Evolutionary conservation across 2,797 vertebrate species (phyloP).

Genomic region (Huso huso): DNA sequence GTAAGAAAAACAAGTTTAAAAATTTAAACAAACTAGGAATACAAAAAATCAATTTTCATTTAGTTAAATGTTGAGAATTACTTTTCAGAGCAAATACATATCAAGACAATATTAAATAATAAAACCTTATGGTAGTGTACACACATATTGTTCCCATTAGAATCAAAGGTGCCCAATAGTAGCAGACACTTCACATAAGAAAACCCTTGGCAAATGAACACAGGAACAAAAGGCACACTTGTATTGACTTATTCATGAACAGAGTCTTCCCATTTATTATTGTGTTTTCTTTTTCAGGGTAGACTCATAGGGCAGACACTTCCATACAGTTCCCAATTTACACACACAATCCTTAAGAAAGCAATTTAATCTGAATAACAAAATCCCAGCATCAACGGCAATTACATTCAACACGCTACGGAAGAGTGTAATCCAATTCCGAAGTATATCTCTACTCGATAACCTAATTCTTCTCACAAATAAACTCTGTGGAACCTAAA

Average conservation of each 20-base stretch:
- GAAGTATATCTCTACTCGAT: neutral
- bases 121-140: too few relatives aligned
- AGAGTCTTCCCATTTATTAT: neutral
- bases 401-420: conserved; percentile 1
- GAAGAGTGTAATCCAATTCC: neutral
- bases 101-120: too few relatives aligned
- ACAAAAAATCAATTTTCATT: too few relatives aligned
- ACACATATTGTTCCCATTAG: too few relatives aligned
- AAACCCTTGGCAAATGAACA: neutral
- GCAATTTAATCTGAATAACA: conserved; percentile 5
- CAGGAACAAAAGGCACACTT: neutral
- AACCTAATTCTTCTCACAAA: neutral
- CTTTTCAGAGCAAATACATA: too few relatives aligned
- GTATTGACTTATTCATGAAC: neutral
- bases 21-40: too few relatives aligned
- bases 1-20: too few relatives aligned
- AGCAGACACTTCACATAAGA: neutral
- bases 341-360: conserved; percentile 2
- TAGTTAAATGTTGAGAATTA: too few relatives aligned
- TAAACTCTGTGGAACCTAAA: neutral
- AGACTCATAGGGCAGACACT: neutral
- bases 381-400: neutral
- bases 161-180: too few relatives aligned
- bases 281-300: neutral
- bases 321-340: conserved; percentile 7